Percentiles rank a stretch among this genome's conserved stretches.
phyloP scores from a whole-genome alignment of 35 echinoderm and acorn worm species.

The Ophiothrix spiculata region DNA sequence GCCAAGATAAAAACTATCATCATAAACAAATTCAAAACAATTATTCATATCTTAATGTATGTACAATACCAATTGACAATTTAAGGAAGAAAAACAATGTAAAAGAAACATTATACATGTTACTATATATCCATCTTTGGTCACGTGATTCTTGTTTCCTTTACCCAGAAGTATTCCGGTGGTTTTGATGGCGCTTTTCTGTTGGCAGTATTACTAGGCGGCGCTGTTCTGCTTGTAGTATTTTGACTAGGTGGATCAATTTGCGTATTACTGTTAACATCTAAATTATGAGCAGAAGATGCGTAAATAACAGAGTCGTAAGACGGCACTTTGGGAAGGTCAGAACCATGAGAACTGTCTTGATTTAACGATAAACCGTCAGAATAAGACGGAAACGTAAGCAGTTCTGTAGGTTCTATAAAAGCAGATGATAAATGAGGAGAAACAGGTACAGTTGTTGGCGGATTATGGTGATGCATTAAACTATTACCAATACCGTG shows the following conservation, averaged over 20 bases:
- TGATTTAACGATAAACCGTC: neutral
- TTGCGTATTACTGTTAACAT: conserved; percentile 1
- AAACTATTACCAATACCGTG: neutral
- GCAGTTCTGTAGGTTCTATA: neutral
- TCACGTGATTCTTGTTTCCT: neutral
- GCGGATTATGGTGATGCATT: neutral
- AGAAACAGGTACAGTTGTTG: neutral
- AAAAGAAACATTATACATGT: no score
- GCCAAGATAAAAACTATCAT: no score
- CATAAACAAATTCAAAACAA: no score
- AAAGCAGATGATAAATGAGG: neutral
- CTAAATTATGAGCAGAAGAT: neutral
- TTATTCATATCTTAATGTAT: no score
- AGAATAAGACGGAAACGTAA: neutral
- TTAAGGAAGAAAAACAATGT: no score
- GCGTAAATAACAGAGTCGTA: neutral
- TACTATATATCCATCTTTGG: no score
- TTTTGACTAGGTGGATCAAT: neutral
- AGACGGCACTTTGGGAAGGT: neutral
- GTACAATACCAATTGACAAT: no score
- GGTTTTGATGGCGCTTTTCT: neutral
- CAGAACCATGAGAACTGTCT: neutral
- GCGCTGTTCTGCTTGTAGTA: neutral
- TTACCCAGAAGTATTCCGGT: neutral
- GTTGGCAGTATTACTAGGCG: neutral